Conservation (phyloP, 2,888 invertebrate genomes). For the Leptinotarsa peninsularis region DNA sequence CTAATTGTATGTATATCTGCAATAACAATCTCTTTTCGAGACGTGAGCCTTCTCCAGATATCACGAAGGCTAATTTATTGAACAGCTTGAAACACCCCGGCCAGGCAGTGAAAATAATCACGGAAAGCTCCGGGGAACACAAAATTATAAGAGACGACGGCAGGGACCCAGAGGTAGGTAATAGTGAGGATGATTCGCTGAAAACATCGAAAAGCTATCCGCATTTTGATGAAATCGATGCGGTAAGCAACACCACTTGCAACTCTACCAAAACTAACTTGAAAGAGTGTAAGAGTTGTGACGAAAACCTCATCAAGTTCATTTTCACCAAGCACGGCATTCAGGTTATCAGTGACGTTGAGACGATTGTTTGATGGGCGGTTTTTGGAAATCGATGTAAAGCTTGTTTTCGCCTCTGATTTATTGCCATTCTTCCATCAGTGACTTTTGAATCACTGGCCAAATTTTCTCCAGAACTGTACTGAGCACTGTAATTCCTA, state of each 20-base stretch:
- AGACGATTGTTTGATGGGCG: conserved; percentile 73
- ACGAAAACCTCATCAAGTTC: conserved; percentile 73
- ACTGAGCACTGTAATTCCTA: too few relatives aligned
- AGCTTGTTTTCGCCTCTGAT: background rate
- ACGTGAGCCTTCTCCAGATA: conserved; percentile 53
- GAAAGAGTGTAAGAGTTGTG: conserved; percentile 67
- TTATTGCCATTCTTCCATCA: background rate
- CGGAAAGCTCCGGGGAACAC: conserved; percentile 67
- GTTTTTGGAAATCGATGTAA: conserved; percentile 9
- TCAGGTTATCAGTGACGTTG: conserved; percentile 82
- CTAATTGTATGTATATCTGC: conserved; percentile 64
- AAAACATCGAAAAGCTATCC: conserved; percentile 63
- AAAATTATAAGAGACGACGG: conserved; percentile 53
- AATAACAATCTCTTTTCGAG: conserved; percentile 63
- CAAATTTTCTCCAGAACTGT: too few relatives aligned
- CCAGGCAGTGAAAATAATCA: conserved; percentile 80
- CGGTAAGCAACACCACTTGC: conserved; percentile 36
- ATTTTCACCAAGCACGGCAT: conserved; percentile 83
- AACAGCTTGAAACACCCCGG: conserved; percentile 71
- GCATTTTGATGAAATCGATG: conserved; percentile 56
- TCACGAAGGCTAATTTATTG: conserved; percentile 54
- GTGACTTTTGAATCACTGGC: background rate
- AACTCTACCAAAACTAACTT: conserved; percentile 63
- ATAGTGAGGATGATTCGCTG: conserved; percentile 55
- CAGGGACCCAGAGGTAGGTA: conserved; percentile 57